Evolutionary conservation across 2,888 invertebrate species (phyloP).

Genomic region (Myopa tessellatipennis): DNA sequence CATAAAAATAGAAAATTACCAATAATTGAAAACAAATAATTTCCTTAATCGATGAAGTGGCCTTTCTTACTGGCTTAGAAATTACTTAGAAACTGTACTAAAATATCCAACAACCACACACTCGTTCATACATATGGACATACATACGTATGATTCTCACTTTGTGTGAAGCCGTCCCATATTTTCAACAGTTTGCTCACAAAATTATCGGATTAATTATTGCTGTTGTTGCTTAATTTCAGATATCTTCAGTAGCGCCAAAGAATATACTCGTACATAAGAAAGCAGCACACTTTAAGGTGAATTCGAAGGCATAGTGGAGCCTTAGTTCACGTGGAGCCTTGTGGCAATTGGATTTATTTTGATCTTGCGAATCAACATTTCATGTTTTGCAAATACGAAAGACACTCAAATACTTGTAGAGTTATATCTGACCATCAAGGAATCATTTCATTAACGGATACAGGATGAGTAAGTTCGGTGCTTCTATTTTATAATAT

Average conservation of each 20-base stretch:
- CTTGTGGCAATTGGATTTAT: background rate
- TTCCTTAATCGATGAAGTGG: too few species aligned
- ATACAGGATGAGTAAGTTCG: conserved; percentile 40
- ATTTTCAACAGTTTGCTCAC: background rate
- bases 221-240: conserved; percentile 12
- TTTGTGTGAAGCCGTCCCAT: background rate
- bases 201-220: conserved; percentile 11
- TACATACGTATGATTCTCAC: background rate
- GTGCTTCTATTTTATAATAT: background rate
- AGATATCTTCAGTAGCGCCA: background rate
- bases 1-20: too few species aligned
- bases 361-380: conserved; percentile 15
- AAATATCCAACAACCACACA: background rate
- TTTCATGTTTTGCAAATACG: conserved; percentile 34
- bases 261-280: background rate
- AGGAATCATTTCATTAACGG: conserved; percentile 19
- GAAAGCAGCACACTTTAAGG: background rate
- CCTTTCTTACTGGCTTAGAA: too few species aligned
- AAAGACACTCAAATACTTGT: conserved; percentile 18
- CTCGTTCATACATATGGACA: background rate
- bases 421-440: conserved; percentile 25
- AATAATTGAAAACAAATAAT: too few species aligned
- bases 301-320: background rate
- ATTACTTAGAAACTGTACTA: too few species aligned
- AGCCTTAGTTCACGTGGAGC: background rate